Evolutionary conservation across 2,797 vertebrate genomes (phyloP), one percentile per base, ranked within the genome.

Genomic region (Sandelia bainsii): DNA sequence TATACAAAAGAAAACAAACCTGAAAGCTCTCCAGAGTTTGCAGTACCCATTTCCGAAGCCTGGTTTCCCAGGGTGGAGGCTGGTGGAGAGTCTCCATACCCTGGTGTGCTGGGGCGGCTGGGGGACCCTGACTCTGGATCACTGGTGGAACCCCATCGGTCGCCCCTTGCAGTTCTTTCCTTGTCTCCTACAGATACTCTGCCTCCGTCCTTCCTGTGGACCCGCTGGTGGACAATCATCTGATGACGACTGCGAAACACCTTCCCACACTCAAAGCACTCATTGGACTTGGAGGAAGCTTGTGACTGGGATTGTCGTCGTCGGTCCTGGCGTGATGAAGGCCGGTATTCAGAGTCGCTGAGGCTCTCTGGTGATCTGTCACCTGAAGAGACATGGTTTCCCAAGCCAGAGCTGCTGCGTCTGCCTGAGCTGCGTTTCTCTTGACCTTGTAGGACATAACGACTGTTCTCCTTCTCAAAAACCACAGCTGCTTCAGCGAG

Each of bases 211-310:
- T 94, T 96, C 72, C 96, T 95, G 87, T 99, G 97, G 75, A 97
- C 95, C 0, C 97, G 95, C 3, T 96, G 96, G 87, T 99, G 97
- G 79, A 97, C 95, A 27, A 95, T 94, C 96, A 98, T 95, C 94
- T 98, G 97, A 85, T 97, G 96, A 45, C 96, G 97, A 39, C 96
- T 98, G 82, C 97, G 96, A 75, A 99, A 99, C 86, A 96, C 93
- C 93, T 98, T 99, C 48, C 97, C 97, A 0, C 97, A 99, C 89
- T 99, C 97, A 0, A 97, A 97, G 89, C 97, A 99, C 88, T 98
- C 97, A 0, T 95, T 96, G 54, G 94, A 94, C 85, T 97, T 98
- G 49, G 85, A 75, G 23, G 89, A 74, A 78, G 72, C 68, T 17
- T 91, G 90, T 0, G 94, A 94, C 71, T 96, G 94, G 1, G 95